Evolutionary conservation across 2,888 invertebrate species (phyloP).

Genomic region (Proisotoma minuta): DNA sequence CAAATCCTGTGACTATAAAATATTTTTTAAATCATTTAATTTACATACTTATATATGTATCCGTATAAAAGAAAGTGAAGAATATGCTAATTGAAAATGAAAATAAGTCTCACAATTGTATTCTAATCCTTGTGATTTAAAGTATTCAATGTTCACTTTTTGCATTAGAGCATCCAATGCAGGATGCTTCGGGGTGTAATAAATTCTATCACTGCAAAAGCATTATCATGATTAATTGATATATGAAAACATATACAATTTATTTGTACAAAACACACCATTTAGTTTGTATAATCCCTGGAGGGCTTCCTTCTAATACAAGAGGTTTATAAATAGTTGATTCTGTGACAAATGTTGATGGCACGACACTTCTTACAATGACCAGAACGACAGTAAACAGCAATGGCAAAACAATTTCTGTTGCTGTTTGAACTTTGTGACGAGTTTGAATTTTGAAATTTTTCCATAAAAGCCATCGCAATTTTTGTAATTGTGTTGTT

Average conservation of each 20-base stretch:
- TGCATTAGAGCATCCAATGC: slow-evolving; percentile 41
- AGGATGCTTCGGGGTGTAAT: slow-evolving; percentile 41
- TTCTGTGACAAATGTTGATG: slow-evolving; percentile 54
- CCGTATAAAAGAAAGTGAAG: not conserved
- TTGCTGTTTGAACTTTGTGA: slow-evolving; percentile 62
- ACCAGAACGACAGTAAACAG: slow-evolving; percentile 65
- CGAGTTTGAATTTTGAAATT: slow-evolving; percentile 73
- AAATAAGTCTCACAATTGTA: slow-evolving; percentile 41
- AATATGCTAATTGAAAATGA: not conserved
- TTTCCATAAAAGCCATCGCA: slow-evolving; percentile 74
- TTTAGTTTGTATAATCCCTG: slow-evolving; percentile 27
- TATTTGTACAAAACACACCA: slow-evolving; percentile 33
- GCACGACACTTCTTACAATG: slow-evolving; percentile 66
- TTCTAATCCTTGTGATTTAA: slow-evolving; percentile 25
- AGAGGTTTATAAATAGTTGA: slow-evolving; percentile 50
- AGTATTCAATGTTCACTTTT: slow-evolving; percentile 40
- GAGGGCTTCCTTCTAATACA: slow-evolving; percentile 38
- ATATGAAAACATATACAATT: not conserved
- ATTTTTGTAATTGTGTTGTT: slow-evolving; percentile 49
- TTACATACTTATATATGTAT: slow-evolving; percentile 5
- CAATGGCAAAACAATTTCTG: slow-evolving; percentile 66
- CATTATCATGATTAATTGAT: not conserved
- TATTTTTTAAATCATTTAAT: not conserved
- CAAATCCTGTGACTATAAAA: slow-evolving; percentile 37
- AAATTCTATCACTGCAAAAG: slow-evolving; percentile 40